Percentiles rank a stretch among this genome's conserved stretches.
These are phyloP conservation scores for Belonocnema kinseyi DNA, from an alignment of 1,140 invertebrate genomes.

Conservation along the genomic window DNA sequence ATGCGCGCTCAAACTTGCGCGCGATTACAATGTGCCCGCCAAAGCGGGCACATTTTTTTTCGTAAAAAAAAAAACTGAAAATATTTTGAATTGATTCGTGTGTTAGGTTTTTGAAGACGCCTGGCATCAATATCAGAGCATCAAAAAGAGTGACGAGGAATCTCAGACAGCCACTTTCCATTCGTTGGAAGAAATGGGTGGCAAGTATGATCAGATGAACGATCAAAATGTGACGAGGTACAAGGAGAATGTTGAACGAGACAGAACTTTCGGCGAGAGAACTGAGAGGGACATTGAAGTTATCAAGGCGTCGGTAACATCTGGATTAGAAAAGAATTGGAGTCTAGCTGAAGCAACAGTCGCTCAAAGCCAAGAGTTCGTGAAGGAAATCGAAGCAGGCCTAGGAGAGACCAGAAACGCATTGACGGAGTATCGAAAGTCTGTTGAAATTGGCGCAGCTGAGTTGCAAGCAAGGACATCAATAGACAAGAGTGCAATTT, in stretches of 20 bases:
- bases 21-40: no score
- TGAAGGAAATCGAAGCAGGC: conserved; percentile 58
- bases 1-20: no score
- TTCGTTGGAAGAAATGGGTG: conserved; percentile 50
- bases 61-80: not conserved
- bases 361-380: conserved; percentile 50
- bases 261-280: conserved; percentile 49
- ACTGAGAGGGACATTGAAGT: conserved; percentile 48
- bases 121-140: conserved; percentile 53
- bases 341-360: conserved; percentile 47
- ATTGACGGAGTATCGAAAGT: conserved; percentile 53
- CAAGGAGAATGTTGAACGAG: conserved; percentile 41
- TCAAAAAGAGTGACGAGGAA: conserved; percentile 45
- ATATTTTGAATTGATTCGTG: conserved; percentile 35
- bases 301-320: conserved; percentile 56
- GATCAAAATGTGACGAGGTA: conserved; percentile 41
- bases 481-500: conserved; percentile 50
- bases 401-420: conserved; percentile 51
- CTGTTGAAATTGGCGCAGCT: conserved; percentile 45
- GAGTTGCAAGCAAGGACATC: conserved; percentile 54
- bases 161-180: conserved; percentile 43
- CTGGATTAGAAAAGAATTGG: conserved; percentile 58
- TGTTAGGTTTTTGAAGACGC: conserved; percentile 57
- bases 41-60: no score
- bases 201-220: conserved; percentile 48